phyloP scores from a whole-genome alignment of 2,797 vertebrate species.

The Phylloscopus collybita region DNA sequence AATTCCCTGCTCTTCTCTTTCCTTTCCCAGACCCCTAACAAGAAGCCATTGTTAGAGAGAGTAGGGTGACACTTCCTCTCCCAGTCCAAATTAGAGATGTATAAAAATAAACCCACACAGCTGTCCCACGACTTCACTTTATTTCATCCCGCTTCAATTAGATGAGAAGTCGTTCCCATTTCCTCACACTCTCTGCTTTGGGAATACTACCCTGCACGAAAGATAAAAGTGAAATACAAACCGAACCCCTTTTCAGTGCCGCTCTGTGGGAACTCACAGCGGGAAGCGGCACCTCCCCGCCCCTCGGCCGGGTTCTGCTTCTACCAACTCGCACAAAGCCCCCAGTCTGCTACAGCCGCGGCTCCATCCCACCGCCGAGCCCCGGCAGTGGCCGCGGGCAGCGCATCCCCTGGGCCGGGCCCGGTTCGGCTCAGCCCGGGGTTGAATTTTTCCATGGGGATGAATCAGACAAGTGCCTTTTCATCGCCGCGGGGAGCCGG shows the following conservation, averaged over 20 bases:
- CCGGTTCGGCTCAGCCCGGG: neutral
- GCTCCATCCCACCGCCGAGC: neutral
- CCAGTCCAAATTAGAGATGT: neutral
- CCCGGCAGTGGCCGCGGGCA: neutral
- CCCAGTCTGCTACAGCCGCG: neutral
- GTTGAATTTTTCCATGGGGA: neutral
- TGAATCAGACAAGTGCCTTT: neutral
- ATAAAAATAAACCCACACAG: conserved; percentile 35
- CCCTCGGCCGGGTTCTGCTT: neutral
- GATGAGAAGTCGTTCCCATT: neutral
- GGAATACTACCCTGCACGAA: neutral
- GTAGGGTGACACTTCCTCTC: conserved; percentile 40
- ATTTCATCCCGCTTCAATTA: neutral
- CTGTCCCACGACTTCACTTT: neutral
- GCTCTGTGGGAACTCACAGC: neutral
- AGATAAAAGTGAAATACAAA: neutral
- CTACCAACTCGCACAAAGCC: too few species aligned
- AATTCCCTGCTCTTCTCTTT: neutral
- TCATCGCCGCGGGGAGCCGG: neutral
- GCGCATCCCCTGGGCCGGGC: neutral
- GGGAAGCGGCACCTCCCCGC: neutral
- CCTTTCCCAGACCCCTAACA: conserved; percentile 7
- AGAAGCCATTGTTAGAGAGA: conserved; percentile 46
- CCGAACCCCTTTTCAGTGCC: neutral
- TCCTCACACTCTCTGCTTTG: neutral